A percentile compares a stretch with the other conserved stretches of the same genome.
Evolutionary conservation across 2,797 vertebrate genomes (phyloP).

Genomic region (Pitangus sulphuratus): DNA sequence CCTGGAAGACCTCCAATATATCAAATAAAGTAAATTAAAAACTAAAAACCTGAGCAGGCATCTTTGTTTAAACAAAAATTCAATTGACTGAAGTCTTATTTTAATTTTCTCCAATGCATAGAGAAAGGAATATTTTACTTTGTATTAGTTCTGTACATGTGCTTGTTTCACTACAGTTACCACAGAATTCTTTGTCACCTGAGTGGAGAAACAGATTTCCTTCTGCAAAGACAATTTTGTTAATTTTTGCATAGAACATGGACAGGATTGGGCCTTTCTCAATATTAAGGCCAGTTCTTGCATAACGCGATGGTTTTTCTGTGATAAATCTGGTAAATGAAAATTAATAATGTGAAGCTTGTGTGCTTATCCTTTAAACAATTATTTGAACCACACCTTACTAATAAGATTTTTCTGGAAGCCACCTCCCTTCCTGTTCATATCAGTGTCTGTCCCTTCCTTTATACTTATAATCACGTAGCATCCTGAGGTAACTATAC

Average conservation of each 20-base stretch:
- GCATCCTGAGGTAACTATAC: background rate
- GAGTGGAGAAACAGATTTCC: background rate
- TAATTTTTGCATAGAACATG: background rate
- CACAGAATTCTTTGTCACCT: background rate
- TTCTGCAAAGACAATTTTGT: background rate
- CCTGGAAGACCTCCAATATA: background rate
- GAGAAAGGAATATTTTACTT: background rate
- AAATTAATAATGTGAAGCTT: background rate
- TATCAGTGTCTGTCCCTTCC: background rate
- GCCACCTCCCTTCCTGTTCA: conserved; percentile 32
- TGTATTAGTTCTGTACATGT: background rate
- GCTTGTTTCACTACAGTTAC: background rate
- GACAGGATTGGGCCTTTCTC: background rate
- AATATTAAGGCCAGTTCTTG: background rate
- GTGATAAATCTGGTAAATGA: background rate
- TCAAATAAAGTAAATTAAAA: background rate
- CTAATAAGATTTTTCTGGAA: conserved; percentile 19
- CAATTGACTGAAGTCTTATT: background rate
- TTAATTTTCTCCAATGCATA: background rate
- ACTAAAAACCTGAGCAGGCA: background rate
- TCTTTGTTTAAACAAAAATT: background rate
- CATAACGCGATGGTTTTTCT: background rate
- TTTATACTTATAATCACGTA: background rate
- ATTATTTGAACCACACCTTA: conserved; percentile 27
- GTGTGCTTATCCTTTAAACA: background rate